Percentiles rank a stretch among this genome's conserved stretches.
Conservation (phyloP, 1,140 invertebrate genomes). For the Anthonomus grandis region DNA sequence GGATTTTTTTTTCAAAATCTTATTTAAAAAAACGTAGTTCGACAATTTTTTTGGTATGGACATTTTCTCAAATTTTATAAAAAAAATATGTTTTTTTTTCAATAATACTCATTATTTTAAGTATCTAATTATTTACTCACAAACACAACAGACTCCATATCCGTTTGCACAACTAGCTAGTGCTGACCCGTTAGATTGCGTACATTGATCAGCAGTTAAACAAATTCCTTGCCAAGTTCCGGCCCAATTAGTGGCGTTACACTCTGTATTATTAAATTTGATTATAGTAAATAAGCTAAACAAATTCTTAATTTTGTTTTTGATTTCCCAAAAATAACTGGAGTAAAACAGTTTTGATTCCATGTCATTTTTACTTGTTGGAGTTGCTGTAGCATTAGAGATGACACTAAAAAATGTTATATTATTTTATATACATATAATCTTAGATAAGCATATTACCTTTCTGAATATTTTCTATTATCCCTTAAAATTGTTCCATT, state of each 20-base stretch:
- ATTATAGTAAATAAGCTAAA: conserved; percentile 71
- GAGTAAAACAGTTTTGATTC: conserved; percentile 27
- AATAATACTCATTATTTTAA: too few relatives aligned
- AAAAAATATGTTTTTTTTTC: too few relatives aligned
- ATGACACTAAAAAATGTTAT: too few relatives aligned
- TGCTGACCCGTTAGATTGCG: conserved; percentile 55
- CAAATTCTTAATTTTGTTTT: conserved; percentile 52
- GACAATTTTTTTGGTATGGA: too few relatives aligned
- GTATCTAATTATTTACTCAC: conserved; percentile 27
- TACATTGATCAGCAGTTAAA: conserved; percentile 64
- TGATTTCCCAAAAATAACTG: conserved; percentile 28
- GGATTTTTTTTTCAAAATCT: too few relatives aligned
- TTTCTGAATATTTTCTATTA: too few relatives aligned
- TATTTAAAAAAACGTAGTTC: too few relatives aligned
- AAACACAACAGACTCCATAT: conserved; percentile 51
- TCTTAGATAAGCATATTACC: too few relatives aligned
- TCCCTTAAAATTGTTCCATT: too few relatives aligned
- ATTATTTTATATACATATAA: too few relatives aligned
- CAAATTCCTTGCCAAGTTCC: conserved; percentile 63
- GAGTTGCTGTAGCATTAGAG: background rate
- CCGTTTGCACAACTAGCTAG: conserved; percentile 70
- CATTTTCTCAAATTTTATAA: too few relatives aligned
- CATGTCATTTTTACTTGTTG: conserved; percentile 19
- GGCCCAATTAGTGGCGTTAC: conserved; percentile 50
- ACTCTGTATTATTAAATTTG: conserved; percentile 64